These are phyloP conservation scores for Sarcophaga peregrina DNA, from an alignment of 1,140 invertebrate species.

Conservation along the genomic window DNA sequence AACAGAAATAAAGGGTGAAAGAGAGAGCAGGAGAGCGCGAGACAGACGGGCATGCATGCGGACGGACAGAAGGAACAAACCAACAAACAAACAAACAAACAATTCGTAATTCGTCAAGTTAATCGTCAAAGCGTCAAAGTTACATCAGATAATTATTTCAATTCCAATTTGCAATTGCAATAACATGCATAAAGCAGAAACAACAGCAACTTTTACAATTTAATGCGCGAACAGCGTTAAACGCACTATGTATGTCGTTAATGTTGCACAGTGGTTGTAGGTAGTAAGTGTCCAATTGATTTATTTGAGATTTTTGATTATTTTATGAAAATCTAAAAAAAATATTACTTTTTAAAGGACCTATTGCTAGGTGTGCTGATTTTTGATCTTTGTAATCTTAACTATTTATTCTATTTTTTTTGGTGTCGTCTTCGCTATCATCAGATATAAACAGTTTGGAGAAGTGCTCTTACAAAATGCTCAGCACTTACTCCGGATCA, in stretches of 20 bases:
- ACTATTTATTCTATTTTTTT: too few relatives aligned
- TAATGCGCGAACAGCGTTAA: background rate
- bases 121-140: constrained; percentile 49
- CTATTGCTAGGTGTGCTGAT: too few relatives aligned
- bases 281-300: background rate
- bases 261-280: constrained; percentile 20
- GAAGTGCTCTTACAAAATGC: too few relatives aligned
- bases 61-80: background rate
- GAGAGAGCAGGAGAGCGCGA: background rate
- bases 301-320: too few relatives aligned
- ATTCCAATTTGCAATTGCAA: constrained; percentile 49
- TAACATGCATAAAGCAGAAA: constrained; percentile 11
- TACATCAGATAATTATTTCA: constrained; percentile 49
- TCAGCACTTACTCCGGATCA: too few relatives aligned
- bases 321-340: too few relatives aligned
- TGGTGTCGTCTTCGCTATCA: too few relatives aligned
- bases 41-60: too few relatives aligned
- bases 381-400: too few relatives aligned
- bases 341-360: too few relatives aligned
- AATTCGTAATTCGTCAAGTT: constrained; percentile 47
- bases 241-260: background rate
- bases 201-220: constrained; percentile 8
- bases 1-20: too few relatives aligned
- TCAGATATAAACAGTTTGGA: too few relatives aligned
- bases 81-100: constrained; percentile 19